Evolutionary conservation across 1,140 invertebrate genomes (phyloP), one percentile per base, ranked within the genome.

Genomic region (Anagrus nilaparvatae): DNA sequence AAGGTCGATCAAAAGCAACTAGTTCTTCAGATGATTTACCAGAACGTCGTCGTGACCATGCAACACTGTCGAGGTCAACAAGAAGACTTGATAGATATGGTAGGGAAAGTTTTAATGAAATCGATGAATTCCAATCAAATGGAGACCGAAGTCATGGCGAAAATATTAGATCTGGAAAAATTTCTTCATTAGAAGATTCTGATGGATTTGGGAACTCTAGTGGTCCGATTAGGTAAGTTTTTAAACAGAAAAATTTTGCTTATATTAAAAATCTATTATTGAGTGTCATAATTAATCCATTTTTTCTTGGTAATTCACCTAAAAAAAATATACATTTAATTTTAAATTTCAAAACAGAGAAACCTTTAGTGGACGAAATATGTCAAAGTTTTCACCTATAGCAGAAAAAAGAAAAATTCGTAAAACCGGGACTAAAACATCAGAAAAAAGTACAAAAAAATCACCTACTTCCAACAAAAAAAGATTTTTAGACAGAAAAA

Each of bases 1-100:
- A 61, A 6, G 48, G 44, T 5, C 51, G 51, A 28, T 24, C 52
- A 12, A 56, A 54, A 40, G 16, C 58, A 3, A 61, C 58, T n/a
- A 66, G 61, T 23, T 63, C 62, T 4, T 64, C 63, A 2, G 61
- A 66, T 21, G 61, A 66, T 30, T n/a, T 10, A 3, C 18, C 17
- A 3, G 39, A 41, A 5, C 32, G 39, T n/a, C 0, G 40, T 17
- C 4, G 39, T 44, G 3, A 20, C 53, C 28, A 30, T 18, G 49
- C 54, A 1, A 37, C 34, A 17, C 41, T 20, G 4, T 49, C 44
- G 12, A 36, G 39, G n/a, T 41, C 39, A 6, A 16, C 18, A 3
- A 13, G 39, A 5, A 27, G 21, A 4, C n/a, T 3, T 23, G 3
- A 6, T 13, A 1, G 25, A 33, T 3, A 13, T 18, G 10, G 10